Base-by-base conservation (phyloP, 2,888 invertebrate species). In the Spodoptera littoralis region DNA sequence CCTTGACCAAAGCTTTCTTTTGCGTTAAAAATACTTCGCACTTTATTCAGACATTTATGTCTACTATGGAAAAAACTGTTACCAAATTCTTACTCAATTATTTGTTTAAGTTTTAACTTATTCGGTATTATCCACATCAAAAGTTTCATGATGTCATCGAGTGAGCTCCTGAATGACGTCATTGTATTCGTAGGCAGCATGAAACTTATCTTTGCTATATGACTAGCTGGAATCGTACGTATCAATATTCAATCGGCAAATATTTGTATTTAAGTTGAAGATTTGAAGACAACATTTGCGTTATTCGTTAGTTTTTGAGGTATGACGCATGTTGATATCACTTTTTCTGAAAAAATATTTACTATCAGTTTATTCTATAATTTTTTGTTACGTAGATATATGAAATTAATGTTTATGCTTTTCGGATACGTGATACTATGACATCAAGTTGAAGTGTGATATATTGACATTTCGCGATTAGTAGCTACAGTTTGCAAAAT, bases 171-270 rank as follows among this genome's bases (percentile, higher is more conserved):
- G 11, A 42, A 27, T 70, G 61, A 68, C 73, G 58, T 73, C 55
- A 73, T 13, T 27, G 53, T 30, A 41, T 57, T 52, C 47, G 59
- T 58, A 51, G 60, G 24, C 49, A 48, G 57, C 49, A 60, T 49
- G 50, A 44, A 74, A 66, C 63, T 70, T 66, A 66, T 61, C 30
- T 60, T 65, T 58, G 41, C 54, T 18, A 52, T 58, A 49, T 62
- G 62, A 63, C 62, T 55, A 65, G 70, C 49, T 54, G 11, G 58
- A 70, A 64, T 66, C 66, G 47, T 52, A 12, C 18, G 44, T 54
- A 60, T 61, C 56, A 60, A 54, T 43, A 49, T 44, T 48, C 46
- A 48, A 22, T 69, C 13, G 46, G 42, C 13, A 44, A 55, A 59
- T 55, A 47, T 48, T 61, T 47, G 12, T 52, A 45, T 61, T 61